phyloP scores from a whole-genome alignment of 2,797 vertebrate species.

The Aulostomus chinensis region DNA sequence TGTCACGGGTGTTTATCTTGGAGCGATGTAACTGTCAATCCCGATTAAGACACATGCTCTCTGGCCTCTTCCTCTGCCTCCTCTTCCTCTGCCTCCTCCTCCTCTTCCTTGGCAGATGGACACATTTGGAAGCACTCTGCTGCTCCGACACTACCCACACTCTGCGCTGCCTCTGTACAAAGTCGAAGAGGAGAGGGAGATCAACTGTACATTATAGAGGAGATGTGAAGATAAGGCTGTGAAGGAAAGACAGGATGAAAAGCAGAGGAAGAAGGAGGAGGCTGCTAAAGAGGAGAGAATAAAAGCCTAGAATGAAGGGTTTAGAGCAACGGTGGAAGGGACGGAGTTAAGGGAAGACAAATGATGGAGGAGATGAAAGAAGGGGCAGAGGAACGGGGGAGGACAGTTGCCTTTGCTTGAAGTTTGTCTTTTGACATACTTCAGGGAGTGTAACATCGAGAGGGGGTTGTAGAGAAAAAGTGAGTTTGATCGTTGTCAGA shows the following conservation, averaged over 20 bases:
- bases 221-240: constrained; percentile 22
- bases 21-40: constrained; percentile 44
- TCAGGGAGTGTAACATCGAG: background rate
- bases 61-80: constrained; percentile 35
- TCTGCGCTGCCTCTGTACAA: constrained; percentile 35
- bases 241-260: constrained; percentile 21
- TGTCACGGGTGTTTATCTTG: constrained; percentile 35
- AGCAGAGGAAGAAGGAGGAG: constrained; percentile 9
- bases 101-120: constrained; percentile 57
- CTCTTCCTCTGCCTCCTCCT: constrained; percentile 15
- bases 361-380: constrained; percentile 43
- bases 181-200: constrained; percentile 8
- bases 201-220: background rate
- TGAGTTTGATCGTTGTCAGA: background rate
- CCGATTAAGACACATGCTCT: constrained; percentile 56
- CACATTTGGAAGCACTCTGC: constrained; percentile 46
- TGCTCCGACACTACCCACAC: constrained; percentile 57
- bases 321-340: constrained; percentile 35
- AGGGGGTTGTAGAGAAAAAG: background rate
- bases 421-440: constrained; percentile 34
- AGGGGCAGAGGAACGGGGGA: constrained; percentile 39
- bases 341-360: constrained; percentile 37
- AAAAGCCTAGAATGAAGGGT: constrained; percentile 35
- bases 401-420: constrained; percentile 49
- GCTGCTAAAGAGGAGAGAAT: constrained; percentile 21